Evolutionary conservation across 2,797 vertebrate species (phyloP), one percentile per base, ranked within the genome.

Genomic region (Neosalanx taihuensis): DNA sequence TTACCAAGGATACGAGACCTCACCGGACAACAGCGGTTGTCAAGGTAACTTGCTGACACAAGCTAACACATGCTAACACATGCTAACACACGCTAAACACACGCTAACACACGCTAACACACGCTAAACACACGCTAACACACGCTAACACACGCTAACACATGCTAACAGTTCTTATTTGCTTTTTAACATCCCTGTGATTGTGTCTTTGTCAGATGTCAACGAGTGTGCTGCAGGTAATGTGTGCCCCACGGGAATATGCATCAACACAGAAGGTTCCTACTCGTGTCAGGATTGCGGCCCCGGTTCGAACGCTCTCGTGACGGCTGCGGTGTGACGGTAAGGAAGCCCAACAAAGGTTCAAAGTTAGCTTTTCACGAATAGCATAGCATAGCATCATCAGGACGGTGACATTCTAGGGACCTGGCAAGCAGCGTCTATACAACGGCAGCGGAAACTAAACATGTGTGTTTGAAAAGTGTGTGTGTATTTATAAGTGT

Each of bases 201-300:
- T 37, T 73, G 5, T 82, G 53, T 81, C 74, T 85, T 81, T 79
- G 72, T 77, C 81, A 92, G 91, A 92, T 74, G 80, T 92, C 80
- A 79, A 92, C 63, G 91, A 92, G 87, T 92, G 91, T 72, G 78
- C 76, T 69, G 76, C 76, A 78, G 78, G 77, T 72, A 81, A 41
- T 85, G 84, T 64, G 62, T 97, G 95, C 83, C 90, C 87, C 1
- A 77, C 65, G 0, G 91, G 91, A 83, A 91, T 94, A 75, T 97
- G 95, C 85, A 84, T 93, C 84, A 96, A 96, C 85, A 90, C 89
- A 0, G 86, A 91, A 65, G 95, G 95, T 73, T 96, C 94, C 79
- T 95, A 92, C 71, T 84, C 87, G 78, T 96, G 95, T 80, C 84
- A 88, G 63, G 74, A 85, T 73, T 97, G 94, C 73, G 83, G 86